A percentile compares a stretch with the other conserved stretches of the same genome.
These are phyloP conservation scores for Eutolmus rufibarbis DNA, from an alignment of 2,888 invertebrate genomes.

Conservation along the genomic window DNA sequence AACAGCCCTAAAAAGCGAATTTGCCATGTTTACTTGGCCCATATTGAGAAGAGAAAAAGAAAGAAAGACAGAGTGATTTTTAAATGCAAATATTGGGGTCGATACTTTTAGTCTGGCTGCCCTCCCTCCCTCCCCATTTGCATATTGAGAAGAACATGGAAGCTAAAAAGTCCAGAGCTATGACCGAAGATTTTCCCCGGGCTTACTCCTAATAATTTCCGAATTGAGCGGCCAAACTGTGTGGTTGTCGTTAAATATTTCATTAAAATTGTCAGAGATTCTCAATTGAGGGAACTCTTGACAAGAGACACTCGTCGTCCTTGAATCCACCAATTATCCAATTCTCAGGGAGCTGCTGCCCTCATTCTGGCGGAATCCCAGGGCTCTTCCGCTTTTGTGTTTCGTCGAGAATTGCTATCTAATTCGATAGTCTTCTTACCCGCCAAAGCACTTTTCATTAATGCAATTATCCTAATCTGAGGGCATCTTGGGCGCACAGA, in stretches of 20 bases:
- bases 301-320: neutral
- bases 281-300: neutral
- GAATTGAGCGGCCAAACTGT: neutral
- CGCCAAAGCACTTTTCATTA: conserved; percentile 41
- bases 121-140: neutral
- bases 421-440: conserved; percentile 38
- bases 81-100: neutral
- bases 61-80: neutral
- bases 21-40: neutral
- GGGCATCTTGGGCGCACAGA: conserved; percentile 29
- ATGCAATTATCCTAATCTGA: conserved; percentile 43
- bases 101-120: neutral
- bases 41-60: neutral
- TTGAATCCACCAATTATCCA: neutral
- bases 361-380: neutral
- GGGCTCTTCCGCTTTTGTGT: neutral
- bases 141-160: neutral
- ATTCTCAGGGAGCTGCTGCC: neutral
- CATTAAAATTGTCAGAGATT: neutral
- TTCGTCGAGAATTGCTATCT: conserved; percentile 19
- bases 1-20: neutral
- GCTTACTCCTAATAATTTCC: neutral
- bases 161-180: neutral
- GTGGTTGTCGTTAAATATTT: neutral
- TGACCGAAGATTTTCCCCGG: neutral